Percentiles rank a stretch among this genome's conserved stretches.
These are phyloP conservation scores for Aphaenogaster rudis DNA, from an alignment of 1,140 invertebrate genomes.

Conservation along the genomic window DNA sequence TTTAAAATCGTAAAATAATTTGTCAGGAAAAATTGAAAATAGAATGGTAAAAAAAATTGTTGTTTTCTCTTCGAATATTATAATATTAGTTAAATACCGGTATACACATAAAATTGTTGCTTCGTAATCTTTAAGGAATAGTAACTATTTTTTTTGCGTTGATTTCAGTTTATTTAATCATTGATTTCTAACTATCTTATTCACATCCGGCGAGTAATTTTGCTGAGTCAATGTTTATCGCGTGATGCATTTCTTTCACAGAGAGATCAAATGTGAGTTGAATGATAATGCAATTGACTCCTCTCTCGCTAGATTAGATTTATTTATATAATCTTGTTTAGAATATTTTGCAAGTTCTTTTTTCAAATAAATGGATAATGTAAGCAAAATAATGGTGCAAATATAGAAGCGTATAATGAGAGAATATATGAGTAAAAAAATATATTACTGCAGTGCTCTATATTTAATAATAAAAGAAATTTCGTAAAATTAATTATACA, in stretches of 20 bases:
- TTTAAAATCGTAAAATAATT: neutral
- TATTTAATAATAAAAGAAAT: conserved; percentile 8
- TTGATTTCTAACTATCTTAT: neutral
- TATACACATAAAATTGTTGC: neutral
- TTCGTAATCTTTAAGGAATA: neutral
- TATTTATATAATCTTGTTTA: conserved; percentile 12
- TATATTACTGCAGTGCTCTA: neutral
- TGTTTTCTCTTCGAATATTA: neutral
- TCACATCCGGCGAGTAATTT: neutral
- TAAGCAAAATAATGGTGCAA: conserved; percentile 15
- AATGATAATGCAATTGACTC: neutral
- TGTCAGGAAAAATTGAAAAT: neutral
- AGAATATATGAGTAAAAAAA: neutral
- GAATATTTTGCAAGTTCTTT: conserved; percentile 16
- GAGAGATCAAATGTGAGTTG: neutral
- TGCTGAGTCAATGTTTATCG: conserved; percentile 10
- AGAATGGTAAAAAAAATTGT: neutral
- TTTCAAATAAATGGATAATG: neutral
- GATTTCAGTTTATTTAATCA: conserved; percentile 2
- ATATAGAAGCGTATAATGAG: neutral
- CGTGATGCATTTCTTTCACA: conserved; percentile 5
- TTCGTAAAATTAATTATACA: neutral
- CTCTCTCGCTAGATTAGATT: neutral
- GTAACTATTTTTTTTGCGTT: neutral
- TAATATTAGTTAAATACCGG: conserved; percentile 6